Base-by-base conservation (phyloP, 2,113 vertebrate genomes). In the Aleadryas rufinucha region DNA sequence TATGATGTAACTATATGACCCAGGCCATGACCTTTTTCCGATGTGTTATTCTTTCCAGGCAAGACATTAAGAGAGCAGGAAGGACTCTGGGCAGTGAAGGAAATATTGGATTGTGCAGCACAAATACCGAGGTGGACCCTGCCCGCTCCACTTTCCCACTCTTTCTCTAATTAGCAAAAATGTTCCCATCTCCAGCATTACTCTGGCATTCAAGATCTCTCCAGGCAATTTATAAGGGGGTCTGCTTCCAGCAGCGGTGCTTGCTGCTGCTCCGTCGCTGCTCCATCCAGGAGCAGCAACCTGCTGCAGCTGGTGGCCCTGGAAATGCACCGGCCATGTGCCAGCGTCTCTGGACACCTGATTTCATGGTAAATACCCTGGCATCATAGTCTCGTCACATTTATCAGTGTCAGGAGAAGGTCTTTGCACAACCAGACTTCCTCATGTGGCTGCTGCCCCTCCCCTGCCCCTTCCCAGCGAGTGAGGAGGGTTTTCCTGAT, bases 271-370 rank as follows among this genome's bases (percentile, higher is more conserved):
- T 47, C 52, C 49, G 47, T 23, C 0, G 0, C 30, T 47, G 30
- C 57, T 39, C 23, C 22, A 20, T 4, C 35, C 28, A 11, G 61
- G 13, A 79, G 27, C 42, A 70, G n/a, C 60, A 28, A n/a, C 21
- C 39, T 35, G 41, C 52, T 33, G 42, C 39, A 31, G 33, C 31
- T 6, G 3, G 20, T 27, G 44, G 72, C 18, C 59, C 37, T 39
- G 50, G 30, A 52, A 31, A 74, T 5, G 17, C 49, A 22, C 28
- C 1, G 0, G 17, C 33, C 21, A 0, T 4, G 30, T 27, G 33
- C 37, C 54, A 50, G 50, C 41, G 10, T 17, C 57, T 59, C 63
- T 42, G 74, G 37, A 65, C 64, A 61, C 19, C 70, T 35, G 27
- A 37, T 35, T 24, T 47, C 19, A 8, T 4, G 11, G 21, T 13